These are phyloP conservation scores for Peromyscus melanophrys DNA, from an alignment of 2,797 vertebrate genomes.

Conservation along the genomic window DNA sequence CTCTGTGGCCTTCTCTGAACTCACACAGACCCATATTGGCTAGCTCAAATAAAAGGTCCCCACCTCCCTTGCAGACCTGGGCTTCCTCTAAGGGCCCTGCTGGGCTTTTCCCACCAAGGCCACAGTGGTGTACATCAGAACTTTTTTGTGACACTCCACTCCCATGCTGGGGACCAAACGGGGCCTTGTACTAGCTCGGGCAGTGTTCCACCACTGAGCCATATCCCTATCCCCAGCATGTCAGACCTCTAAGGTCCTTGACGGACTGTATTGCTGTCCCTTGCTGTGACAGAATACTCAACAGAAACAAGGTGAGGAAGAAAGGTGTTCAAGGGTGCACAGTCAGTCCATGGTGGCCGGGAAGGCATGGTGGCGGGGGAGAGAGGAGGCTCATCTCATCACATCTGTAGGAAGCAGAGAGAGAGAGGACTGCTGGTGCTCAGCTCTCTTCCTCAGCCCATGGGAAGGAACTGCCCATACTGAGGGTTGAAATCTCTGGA, in stretches of 20 bases:
- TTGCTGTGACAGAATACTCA: not conserved
- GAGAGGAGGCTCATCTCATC: too few relatives aligned
- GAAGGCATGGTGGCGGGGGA: not conserved
- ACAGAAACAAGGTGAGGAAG: not conserved
- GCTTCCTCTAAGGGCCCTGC: not conserved
- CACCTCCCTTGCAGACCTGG: rapidly evolving
- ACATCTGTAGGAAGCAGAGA: not conserved
- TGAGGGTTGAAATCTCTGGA: not conserved
- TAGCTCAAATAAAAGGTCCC: rapidly evolving
- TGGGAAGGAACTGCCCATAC: not conserved
- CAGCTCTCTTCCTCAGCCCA: not conserved
- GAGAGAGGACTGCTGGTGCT: not conserved
- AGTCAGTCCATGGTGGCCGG: not conserved
- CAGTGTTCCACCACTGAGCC: not conserved
- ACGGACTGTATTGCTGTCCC: not conserved
- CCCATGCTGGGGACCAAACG: not conserved
- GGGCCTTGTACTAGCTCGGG: not conserved
- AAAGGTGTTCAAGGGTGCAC: not conserved
- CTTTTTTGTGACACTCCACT: not conserved
- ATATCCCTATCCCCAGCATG: not conserved
- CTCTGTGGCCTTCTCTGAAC: not conserved
- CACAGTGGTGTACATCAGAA: rapidly evolving
- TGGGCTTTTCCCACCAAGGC: rapidly evolving
- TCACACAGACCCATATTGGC: not conserved
- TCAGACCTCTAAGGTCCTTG: not conserved